Evolutionary conservation across 2,888 invertebrate species (phyloP).

Genomic region (Pristionchus fissidentatus): DNA sequence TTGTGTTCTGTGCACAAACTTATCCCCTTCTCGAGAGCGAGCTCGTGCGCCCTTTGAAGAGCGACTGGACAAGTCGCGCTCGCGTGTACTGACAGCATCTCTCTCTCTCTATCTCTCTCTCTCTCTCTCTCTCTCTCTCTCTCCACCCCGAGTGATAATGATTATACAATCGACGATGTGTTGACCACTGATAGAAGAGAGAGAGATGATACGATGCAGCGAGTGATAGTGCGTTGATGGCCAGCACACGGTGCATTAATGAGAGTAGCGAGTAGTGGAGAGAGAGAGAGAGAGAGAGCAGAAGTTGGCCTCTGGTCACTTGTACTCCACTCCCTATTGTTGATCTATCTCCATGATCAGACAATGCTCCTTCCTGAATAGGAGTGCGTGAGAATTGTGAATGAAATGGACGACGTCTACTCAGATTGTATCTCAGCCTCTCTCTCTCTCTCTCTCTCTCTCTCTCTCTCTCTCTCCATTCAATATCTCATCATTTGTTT

Average conservation of each 20-base stretch:
- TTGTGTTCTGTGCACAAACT: conserved; percentile 13
- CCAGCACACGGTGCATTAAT: no score
- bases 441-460: not conserved
- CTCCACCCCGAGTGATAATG: conserved; percentile 25
- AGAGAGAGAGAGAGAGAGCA: no score
- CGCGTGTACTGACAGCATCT: not conserved
- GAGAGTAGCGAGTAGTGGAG: no score
- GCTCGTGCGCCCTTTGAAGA: no score
- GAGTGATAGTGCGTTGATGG: not conserved
- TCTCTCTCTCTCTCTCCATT: conserved; percentile 12
- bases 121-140: no score
- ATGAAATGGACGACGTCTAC: not conserved
- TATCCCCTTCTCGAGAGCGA: not conserved
- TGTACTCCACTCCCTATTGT: not conserved
- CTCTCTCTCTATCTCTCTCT: no score
- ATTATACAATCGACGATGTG: conserved; percentile 12
- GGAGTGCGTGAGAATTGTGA: not conserved
- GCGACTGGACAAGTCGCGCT: not conserved
- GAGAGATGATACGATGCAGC: conserved; percentile 1
- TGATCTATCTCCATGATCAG: not conserved
- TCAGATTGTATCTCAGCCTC: not conserved
- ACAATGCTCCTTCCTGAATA: no score
- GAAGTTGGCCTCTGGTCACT: no score
- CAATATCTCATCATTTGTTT: conserved; percentile 39
- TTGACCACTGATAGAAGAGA: conserved; percentile 34